Conservation (phyloP, 2,888 invertebrate genomes). For the Thysanoteuthis rhombus region DNA sequence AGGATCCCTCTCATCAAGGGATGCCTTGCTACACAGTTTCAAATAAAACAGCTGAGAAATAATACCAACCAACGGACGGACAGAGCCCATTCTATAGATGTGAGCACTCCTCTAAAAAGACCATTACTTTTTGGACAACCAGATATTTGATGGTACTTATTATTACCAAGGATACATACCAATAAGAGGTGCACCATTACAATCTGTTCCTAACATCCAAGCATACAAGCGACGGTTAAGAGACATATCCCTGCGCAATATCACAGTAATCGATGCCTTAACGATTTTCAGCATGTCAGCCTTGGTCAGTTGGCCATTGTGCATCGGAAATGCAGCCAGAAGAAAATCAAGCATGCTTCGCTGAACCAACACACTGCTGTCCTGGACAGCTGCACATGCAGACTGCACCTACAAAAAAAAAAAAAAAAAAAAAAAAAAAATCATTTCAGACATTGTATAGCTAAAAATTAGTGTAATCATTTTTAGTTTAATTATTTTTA, state of each 20-base stretch:
- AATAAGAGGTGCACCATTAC: not conserved
- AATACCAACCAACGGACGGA: too few species aligned
- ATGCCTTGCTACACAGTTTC: too few species aligned
- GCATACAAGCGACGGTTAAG: constrained; percentile 85
- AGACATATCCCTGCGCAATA: constrained; percentile 88
- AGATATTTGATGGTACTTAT: too few species aligned
- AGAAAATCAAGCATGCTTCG: constrained; percentile 85
- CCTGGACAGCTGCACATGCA: constrained; percentile 82
- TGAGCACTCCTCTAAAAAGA: too few species aligned
- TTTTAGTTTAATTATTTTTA: not conserved
- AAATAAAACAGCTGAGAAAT: too few species aligned
- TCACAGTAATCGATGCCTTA: constrained; percentile 77
- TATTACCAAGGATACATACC: not conserved
- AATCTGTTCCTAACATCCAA: constrained; percentile 79
- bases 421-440: constrained; percentile 33
- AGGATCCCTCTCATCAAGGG: too few species aligned
- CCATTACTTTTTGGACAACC: too few species aligned
- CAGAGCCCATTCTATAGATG: too few species aligned
- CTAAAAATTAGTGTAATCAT: not conserved
- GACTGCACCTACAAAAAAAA: constrained; percentile 75
- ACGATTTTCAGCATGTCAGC: constrained; percentile 79
- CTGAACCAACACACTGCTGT: constrained; percentile 84
- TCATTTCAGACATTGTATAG: not conserved
- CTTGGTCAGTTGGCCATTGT: constrained; percentile 75
- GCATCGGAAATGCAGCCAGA: constrained; percentile 84